These are phyloP conservation scores for Sapayoa aenigma DNA, from an alignment of 2,113 vertebrate genomes.

Conservation along the genomic window DNA sequence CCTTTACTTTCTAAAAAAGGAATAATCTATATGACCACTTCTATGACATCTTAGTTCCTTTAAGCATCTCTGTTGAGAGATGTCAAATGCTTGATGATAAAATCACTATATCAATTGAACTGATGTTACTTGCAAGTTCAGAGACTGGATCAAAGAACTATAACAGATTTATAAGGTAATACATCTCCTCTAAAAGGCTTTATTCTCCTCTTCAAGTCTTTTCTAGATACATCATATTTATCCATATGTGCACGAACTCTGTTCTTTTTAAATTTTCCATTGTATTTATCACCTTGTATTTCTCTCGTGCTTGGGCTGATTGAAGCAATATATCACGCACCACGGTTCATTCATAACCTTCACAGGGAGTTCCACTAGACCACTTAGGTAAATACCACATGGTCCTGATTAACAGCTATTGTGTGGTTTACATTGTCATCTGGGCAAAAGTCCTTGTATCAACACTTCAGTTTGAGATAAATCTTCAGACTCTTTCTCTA, in stretches of 20 bases:
- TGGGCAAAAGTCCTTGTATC: conserved; percentile 20
- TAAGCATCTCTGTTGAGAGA: not conserved
- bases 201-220: not conserved
- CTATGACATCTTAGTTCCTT: not conserved
- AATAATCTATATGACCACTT: not conserved
- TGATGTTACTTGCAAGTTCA: not conserved
- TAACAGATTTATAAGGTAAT: not conserved
- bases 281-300: conserved; percentile 17
- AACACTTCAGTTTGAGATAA: conserved; percentile 35
- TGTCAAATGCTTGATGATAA: not conserved
- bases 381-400: conserved; percentile 43
- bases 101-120: not conserved
- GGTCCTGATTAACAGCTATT: conserved; percentile 24
- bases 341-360: not conserved
- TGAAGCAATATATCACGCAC: not conserved
- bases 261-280: not conserved
- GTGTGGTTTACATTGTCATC: conserved; percentile 24
- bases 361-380: not conserved
- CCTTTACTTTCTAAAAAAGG: not conserved
- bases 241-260: not conserved
- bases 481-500: not conserved
- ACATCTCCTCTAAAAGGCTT: not conserved
- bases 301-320: not conserved
- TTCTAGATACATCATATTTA: not conserved
- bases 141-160: not conserved